Evolutionary conservation across 2,888 invertebrate species (phyloP), one percentile per base, ranked within the genome.

Genomic region (Diloba caeruleocephala): DNA sequence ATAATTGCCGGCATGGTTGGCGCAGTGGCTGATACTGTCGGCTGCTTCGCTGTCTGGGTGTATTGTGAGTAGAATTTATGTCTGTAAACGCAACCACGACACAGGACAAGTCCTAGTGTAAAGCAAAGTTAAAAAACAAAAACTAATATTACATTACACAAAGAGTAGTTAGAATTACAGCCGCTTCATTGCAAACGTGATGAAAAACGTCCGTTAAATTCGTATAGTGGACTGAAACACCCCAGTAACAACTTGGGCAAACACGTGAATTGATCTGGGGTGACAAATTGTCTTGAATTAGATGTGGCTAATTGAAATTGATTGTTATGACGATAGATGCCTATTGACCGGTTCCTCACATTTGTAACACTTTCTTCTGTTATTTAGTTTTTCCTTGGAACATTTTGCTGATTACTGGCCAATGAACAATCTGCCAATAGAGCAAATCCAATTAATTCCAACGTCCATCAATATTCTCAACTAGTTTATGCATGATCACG

Each of bases 61-160:
- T n/a, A n/a, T n/a, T n/a, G n/a, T n/a, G n/a, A n/a, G n/a, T n/a
- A n/a, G n/a, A n/a, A n/a, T n/a, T n/a, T n/a, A n/a, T n/a, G n/a
- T n/a, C n/a, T n/a, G n/a, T n/a, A n/a, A n/a, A n/a, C n/a, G n/a
- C n/a, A n/a, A n/a, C n/a, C n/a, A n/a, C n/a, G n/a, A n/a, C n/a
- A n/a, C n/a, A n/a, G n/a, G n/a, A n/a, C n/a, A n/a, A n/a, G n/a
- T n/a, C n/a, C n/a, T n/a, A n/a, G n/a, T n/a, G n/a, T n/a, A n/a
- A n/a, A n/a, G n/a, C n/a, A n/a, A n/a, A n/a, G n/a, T n/a, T n/a
- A n/a, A n/a, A n/a, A n/a, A n/a, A n/a, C n/a, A n/a, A n/a, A n/a
- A n/a, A n/a, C n/a, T 82, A 84, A 86, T 85, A 81, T 79, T 74
- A 79, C 77, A 75, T 80, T 71, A 74, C 71, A 74, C 60, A n/a